Evolutionary conservation across 2,797 vertebrate genomes (phyloP).

Genomic region (Balearica regulorum): DNA sequence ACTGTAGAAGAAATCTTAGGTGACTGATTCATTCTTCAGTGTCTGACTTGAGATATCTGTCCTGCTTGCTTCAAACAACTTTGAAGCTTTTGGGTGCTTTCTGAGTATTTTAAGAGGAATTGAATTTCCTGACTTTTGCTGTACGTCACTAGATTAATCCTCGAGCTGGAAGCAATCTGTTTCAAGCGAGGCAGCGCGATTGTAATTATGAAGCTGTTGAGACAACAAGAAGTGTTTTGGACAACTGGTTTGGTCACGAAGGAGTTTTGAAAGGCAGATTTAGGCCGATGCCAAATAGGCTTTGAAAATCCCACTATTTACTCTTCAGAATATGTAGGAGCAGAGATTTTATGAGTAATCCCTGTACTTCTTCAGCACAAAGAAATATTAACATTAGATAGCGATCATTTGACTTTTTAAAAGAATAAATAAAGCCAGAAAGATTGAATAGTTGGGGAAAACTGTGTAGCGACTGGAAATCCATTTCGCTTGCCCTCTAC

Average conservation of each 20-base stretch:
- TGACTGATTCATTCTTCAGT: conserved; percentile 5
- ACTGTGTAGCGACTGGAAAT: background rate
- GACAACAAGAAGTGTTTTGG: conserved; percentile 20
- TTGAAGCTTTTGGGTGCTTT: background rate
- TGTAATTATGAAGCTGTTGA: background rate
- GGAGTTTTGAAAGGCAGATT: conserved; percentile 51
- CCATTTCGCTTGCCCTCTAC: background rate
- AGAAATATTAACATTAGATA: conserved; percentile 10
- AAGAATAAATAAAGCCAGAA: background rate
- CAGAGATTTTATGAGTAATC: conserved; percentile 37
- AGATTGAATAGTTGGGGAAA: background rate
- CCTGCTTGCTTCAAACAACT: background rate
- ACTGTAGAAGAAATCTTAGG: conserved; percentile 6
- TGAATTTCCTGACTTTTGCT: background rate
- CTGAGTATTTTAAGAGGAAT: background rate
- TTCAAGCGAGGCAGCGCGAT: background rate
- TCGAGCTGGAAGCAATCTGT: conserved; percentile 2
- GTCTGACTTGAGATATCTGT: background rate
- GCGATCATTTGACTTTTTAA: background rate
- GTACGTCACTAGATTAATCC: background rate
- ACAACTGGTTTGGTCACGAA: conserved; percentile 4
- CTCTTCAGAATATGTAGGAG: conserved; percentile 6
- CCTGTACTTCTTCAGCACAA: background rate
- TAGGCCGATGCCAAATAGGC: conserved; percentile 21
- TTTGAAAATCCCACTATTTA: conserved; percentile 39